Conservation (phyloP, 1,140 invertebrate genomes). For the Amyelois transitella region DNA sequence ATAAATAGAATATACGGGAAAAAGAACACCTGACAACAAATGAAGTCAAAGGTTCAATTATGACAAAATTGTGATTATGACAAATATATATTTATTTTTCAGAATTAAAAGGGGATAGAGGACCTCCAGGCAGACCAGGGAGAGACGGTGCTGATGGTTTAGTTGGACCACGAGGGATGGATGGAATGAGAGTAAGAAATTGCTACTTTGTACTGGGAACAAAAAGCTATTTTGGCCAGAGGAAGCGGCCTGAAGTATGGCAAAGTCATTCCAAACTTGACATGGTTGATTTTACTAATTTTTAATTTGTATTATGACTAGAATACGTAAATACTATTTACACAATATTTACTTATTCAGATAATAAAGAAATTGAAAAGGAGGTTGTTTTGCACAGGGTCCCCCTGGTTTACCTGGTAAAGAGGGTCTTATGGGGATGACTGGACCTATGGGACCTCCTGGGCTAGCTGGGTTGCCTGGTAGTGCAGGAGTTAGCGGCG, state of each 20-base stretch:
- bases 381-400: constrained; percentile 31
- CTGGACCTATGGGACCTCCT: constrained; percentile 20
- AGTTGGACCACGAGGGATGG: constrained; percentile 29
- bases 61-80: not conserved
- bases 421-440: constrained; percentile 19
- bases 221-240: no score
- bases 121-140: constrained; percentile 35
- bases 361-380: no score
- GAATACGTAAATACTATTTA: no score
- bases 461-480: constrained; percentile 32
- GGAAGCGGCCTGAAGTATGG: no score
- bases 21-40: no score
- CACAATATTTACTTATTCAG: no score
- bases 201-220: not conserved
- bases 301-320: no score
- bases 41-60: no score
- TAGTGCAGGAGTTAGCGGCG: constrained; percentile 30
- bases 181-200: constrained; percentile 32
- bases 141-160: constrained; percentile 36
- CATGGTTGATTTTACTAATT: no score
- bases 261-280: no score
- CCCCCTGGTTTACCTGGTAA: constrained; percentile 25
- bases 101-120: constrained; percentile 53
- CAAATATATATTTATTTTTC: not conserved
- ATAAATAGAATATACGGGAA: no score